Evolutionary conservation across 1,140 invertebrate genomes (phyloP).

Genomic region (Hycleus phaleratus): DNA sequence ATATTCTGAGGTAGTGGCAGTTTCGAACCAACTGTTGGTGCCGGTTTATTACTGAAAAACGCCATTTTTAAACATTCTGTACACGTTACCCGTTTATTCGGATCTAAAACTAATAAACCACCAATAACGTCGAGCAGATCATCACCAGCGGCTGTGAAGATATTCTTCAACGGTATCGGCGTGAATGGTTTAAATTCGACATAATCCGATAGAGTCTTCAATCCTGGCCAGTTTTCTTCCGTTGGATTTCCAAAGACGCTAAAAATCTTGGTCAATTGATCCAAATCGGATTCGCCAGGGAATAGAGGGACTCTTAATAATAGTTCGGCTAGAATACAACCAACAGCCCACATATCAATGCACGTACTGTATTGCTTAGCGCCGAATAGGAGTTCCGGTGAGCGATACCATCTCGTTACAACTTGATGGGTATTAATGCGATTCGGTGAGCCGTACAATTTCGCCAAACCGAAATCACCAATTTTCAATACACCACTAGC

Average conservation of each 20-base stretch:
- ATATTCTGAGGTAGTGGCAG: slow-evolving; percentile 69
- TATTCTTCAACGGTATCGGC: slow-evolving; percentile 75
- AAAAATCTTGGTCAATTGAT: slow-evolving; percentile 94
- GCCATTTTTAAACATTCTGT: slow-evolving; percentile 73
- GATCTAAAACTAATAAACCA: slow-evolving; percentile 76
- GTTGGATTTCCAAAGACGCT: slow-evolving; percentile 84
- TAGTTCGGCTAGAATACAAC: slow-evolving; percentile 95
- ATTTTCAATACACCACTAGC: slow-evolving; percentile 88
- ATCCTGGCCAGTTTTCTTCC: slow-evolving; percentile 86
- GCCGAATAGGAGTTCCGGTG: slow-evolving; percentile 93
- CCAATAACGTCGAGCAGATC: slow-evolving; percentile 84
- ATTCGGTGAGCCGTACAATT: slow-evolving; percentile 93
- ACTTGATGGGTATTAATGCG: slow-evolving; percentile 97
- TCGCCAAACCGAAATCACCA: slow-evolving; percentile 97
- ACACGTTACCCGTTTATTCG: slow-evolving; percentile 74
- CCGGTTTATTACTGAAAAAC: slow-evolving; percentile 85
- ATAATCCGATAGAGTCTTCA: slow-evolving; percentile 82
- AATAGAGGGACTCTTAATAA: slow-evolving; percentile 87
- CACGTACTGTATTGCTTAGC: slow-evolving; percentile 89
- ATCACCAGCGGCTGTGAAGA: slow-evolving; percentile 92
- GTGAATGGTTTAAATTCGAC: slow-evolving; percentile 86
- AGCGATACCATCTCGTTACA: slow-evolving; percentile 88
- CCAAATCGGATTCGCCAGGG: slow-evolving; percentile 93
- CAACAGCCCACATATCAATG: slow-evolving; percentile 98
- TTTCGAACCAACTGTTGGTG: slow-evolving; percentile 70